Evolutionary conservation across 2,113 vertebrate species (phyloP).

Genomic region (Nycticorax nycticorax): DNA sequence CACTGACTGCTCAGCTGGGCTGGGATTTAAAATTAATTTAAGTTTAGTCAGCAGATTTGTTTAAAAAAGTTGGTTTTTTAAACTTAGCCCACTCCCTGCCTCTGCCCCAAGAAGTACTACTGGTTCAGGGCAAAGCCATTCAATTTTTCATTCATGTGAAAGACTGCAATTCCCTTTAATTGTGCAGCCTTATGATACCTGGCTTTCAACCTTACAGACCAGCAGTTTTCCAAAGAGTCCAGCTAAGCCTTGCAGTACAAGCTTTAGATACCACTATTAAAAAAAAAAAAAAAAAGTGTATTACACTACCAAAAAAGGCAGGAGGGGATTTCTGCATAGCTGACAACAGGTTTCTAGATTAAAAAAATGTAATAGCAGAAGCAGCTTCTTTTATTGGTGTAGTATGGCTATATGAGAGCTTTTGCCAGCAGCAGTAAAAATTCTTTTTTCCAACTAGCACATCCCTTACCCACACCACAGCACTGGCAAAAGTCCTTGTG

Average conservation of each 20-base stretch:
- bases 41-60: slow-evolving; percentile 10
- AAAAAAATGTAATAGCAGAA: neutral
- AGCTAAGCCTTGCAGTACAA: neutral
- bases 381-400: neutral
- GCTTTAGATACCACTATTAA: neutral
- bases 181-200: neutral
- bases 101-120: neutral
- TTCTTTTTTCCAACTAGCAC: neutral
- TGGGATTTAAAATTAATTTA: slow-evolving; percentile 45
- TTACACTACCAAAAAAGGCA: neutral
- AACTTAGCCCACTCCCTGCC: slow-evolving; percentile 43
- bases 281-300: neutral
- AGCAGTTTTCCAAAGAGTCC: neutral
- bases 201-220: neutral
- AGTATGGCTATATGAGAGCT: neutral
- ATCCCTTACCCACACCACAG: neutral
- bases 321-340: neutral
- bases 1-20: neutral
- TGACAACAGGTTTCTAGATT: neutral
- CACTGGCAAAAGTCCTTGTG: neutral
- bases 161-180: neutral
- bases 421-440: neutral
- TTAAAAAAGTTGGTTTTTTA: neutral
- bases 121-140: neutral
- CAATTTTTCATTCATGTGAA: slow-evolving; percentile 23